Evolutionary conservation across 2,888 invertebrate genomes (phyloP).

Genomic region (Eubasilissa splendida): DNA sequence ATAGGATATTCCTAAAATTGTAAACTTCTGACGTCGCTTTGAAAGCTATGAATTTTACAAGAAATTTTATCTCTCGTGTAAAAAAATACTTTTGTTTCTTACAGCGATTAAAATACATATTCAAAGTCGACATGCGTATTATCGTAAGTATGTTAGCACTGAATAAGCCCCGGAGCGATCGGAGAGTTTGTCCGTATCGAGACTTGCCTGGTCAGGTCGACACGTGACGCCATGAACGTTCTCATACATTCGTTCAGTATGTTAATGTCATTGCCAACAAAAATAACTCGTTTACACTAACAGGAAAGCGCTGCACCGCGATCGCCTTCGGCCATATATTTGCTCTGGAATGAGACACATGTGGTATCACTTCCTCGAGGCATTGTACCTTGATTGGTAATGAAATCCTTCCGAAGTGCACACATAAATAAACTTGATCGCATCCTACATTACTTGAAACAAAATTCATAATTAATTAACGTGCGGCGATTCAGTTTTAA

Average conservation of each 20-base stretch:
- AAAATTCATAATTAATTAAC: no score
- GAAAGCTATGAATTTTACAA: no score
- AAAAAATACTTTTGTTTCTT: no score
- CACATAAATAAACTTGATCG: no score
- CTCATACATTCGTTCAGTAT: conserved; percentile 32
- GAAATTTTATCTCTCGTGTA: no score
- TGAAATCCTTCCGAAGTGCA: conserved; percentile 10
- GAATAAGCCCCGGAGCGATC: background rate
- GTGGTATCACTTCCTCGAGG: conserved; percentile 22
- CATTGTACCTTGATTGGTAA: conserved; percentile 18
- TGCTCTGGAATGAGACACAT: conserved; percentile 25
- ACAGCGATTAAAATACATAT: no score
- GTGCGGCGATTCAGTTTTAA: no score
- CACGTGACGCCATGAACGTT: conserved; percentile 6
- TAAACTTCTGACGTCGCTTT: no score
- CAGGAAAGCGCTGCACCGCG: conserved; percentile 34
- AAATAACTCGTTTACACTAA: conserved; percentile 42
- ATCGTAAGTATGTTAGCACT: background rate
- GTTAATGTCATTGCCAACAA: conserved; percentile 55
- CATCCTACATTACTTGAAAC: no score
- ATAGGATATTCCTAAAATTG: no score
- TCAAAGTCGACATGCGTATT: no score
- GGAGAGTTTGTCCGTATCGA: background rate
- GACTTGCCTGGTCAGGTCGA: conserved; percentile 4
- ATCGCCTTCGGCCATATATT: conserved; percentile 7